Percentiles rank a stretch among this genome's conserved stretches.
Conservation (phyloP, 2,797 vertebrate genomes). For the Decapterus maruadsi region DNA sequence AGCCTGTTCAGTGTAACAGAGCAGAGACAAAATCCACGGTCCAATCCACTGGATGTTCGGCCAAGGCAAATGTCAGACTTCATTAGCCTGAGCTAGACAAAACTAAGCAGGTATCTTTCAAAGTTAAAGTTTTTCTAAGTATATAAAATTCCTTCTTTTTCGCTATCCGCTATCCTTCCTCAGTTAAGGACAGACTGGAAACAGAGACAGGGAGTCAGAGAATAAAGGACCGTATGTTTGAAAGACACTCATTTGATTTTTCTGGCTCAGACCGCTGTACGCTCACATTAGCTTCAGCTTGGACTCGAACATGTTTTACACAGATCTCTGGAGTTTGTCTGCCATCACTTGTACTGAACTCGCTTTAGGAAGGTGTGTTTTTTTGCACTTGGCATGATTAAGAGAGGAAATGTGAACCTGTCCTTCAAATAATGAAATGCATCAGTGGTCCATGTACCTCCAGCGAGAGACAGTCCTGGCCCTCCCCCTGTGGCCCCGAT, state of each 20-base stretch:
- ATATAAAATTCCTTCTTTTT: background rate
- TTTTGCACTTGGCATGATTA: background rate
- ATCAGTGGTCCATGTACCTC: background rate
- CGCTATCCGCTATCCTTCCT: background rate
- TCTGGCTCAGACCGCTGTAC: background rate
- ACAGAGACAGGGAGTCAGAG: background rate
- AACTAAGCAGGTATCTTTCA: background rate
- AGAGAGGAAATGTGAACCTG: background rate
- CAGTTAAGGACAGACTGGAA: background rate
- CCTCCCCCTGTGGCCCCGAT: no score
- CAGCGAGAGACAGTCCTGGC: background rate
- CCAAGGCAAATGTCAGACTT: background rate
- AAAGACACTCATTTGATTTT: background rate
- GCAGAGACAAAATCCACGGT: background rate
- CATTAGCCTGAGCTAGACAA: background rate
- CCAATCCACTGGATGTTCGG: background rate
- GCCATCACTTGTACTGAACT: background rate
- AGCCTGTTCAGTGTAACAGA: background rate
- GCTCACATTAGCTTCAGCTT: background rate
- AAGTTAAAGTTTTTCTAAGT: background rate
- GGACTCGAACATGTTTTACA: background rate
- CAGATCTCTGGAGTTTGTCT: background rate
- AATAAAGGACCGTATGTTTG: background rate
- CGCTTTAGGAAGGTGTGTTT: background rate
- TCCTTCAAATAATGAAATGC: background rate